Evolutionary conservation across 2,113 vertebrate species (phyloP).

Genomic region (Corythornis madagascariensis): DNA sequence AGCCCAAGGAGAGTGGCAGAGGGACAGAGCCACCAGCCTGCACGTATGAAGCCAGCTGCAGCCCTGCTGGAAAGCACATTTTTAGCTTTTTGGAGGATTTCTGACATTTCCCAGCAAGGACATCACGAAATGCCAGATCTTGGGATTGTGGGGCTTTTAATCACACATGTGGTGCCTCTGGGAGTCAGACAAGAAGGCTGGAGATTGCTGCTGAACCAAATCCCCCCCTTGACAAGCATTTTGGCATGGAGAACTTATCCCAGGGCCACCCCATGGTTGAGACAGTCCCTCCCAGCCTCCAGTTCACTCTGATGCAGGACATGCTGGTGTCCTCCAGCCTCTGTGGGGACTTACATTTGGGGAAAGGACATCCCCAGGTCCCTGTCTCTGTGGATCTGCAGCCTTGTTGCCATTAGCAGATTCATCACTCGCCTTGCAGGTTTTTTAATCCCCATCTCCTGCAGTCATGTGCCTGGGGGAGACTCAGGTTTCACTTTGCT

Average conservation of each 20-base stretch:
- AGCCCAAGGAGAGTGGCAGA: background rate
- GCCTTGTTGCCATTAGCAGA: rapidly evolving
- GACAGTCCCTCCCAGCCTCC: background rate
- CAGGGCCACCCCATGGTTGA: background rate
- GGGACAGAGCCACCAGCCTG: background rate
- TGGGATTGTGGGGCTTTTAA: background rate
- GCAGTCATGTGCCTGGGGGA: background rate
- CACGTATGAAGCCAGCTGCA: rapidly evolving
- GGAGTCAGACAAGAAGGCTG: background rate
- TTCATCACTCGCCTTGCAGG: background rate
- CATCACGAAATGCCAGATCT: background rate
- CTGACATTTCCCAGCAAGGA: background rate
- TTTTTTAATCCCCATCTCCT: background rate
- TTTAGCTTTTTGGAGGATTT: background rate
- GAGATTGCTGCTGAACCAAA: background rate
- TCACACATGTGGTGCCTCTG: background rate
- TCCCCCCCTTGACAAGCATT: background rate
- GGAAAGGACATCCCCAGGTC: background rate
- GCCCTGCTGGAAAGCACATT: background rate
- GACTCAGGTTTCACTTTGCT: constrained; percentile 25
- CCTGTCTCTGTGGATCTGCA: background rate
- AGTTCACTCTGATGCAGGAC: background rate
- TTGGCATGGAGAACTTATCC: background rate
- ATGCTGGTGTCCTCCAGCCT: rapidly evolving
- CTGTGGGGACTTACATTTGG: background rate